Base-by-base conservation (phyloP, 2,113 vertebrate species). In the Larimichthys crocea region DNA sequence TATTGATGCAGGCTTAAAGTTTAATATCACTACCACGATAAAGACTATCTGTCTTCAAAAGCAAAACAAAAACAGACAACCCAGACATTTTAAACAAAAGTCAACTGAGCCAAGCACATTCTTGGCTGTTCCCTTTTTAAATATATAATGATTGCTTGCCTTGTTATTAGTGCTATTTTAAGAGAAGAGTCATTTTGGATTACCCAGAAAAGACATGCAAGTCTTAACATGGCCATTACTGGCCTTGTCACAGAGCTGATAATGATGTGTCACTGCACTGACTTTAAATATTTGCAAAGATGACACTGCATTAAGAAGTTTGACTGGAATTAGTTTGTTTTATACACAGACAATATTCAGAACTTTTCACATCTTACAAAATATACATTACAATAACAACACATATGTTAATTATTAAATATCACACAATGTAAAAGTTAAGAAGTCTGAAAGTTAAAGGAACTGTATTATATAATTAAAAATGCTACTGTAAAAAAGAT, bases 251-350 rank as follows among this genome's bases (percentile, higher is more conserved):
- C 65, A 42, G 59, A 44, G 26, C 57, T 67, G 82, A 84, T 82
- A 84, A 82, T 65, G 24, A 61, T 9, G 61, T 82, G 71, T 79
- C 62, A 76, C 70, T 82, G 74, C 66, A 76, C 70, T 82, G 74
- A 75, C 78, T 67, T 55, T n/a, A 50, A 79, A 62, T 82, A 61
- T 82, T 85, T 81, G 78, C 65, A 74, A 53, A 73, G 56, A 63
- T 71, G 40, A 72, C 46, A 22, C 52, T 52, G 35, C 29, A 73
- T 65, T 59, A 72, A 35, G 22, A 71, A 26, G 17, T 20, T 20
- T 46, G 35, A 26, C 20, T 26, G 24, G 5, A 57, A 71, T 57
- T 19, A 12, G 68, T 56, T 44, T 55, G 8, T 55, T 55, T 46
- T 46, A 46, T 16, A 55, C 42, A 2, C 10, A 57, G 16, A 46